phyloP scores from a whole-genome alignment of 1,140 invertebrate genomes.

The Halictus rubicundus region DNA sequence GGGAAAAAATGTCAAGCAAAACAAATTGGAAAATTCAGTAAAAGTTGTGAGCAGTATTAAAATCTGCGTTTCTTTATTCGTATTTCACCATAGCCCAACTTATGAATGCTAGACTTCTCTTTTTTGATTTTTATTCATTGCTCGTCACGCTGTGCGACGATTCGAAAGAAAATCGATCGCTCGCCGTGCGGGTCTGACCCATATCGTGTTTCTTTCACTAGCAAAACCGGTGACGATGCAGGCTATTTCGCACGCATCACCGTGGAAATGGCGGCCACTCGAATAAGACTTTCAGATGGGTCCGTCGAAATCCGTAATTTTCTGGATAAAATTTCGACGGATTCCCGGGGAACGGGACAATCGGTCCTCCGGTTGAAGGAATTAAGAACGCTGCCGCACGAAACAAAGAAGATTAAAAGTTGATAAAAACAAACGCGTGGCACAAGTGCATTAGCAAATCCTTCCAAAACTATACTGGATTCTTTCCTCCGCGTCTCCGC shows the following conservation, averaged over 20 bases:
- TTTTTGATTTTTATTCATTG: too few relatives aligned
- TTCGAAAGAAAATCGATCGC: not conserved
- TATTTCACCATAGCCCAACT: too few relatives aligned
- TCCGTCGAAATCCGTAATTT: conserved; percentile 42
- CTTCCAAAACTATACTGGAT: conserved; percentile 54
- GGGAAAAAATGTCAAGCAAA: too few relatives aligned
- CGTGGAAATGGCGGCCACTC: not conserved
- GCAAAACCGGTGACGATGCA: not conserved
- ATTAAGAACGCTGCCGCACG: conserved; percentile 25
- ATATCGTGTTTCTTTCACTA: not conserved
- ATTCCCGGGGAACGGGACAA: conserved; percentile 1
- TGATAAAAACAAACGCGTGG: conserved; percentile 59
- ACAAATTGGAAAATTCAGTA: too few relatives aligned
- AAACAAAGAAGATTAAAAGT: conserved; percentile 54
- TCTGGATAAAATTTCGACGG: conserved; percentile 16
- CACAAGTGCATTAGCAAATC: conserved; percentile 57
- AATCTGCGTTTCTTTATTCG: too few relatives aligned
- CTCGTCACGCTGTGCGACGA: too few relatives aligned
- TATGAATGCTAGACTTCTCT: too few relatives aligned
- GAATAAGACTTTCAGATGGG: not conserved
- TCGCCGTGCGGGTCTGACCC: not conserved
- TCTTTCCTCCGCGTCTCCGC: conserved; percentile 25
- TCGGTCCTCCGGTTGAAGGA: conserved; percentile 11
- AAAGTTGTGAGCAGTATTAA: too few relatives aligned
- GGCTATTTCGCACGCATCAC: not conserved